phyloP scores from a whole-genome alignment of 2,888 invertebrate genomes.

The Noctua comes region DNA sequence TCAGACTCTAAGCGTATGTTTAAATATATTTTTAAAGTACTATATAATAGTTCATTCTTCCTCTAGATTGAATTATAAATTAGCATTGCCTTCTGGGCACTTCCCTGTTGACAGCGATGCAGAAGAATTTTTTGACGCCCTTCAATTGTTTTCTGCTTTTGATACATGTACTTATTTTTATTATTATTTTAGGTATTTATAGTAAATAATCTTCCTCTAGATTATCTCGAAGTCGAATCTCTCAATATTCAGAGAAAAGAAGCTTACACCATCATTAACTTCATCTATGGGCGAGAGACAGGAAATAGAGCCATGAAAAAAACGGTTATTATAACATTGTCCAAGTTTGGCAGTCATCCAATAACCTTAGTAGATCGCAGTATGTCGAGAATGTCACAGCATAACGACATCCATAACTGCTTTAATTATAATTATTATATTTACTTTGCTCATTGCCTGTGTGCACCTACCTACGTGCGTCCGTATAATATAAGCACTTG shows the following conservation, averaged over 20 bases:
- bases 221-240: neutral
- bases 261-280: too few species aligned
- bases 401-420: constrained; percentile 15
- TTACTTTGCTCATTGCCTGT: constrained; percentile 37
- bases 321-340: neutral
- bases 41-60: neutral
- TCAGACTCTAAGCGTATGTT: neutral
- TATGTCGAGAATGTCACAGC: constrained; percentile 36
- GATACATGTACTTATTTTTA: neutral
- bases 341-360: neutral
- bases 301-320: neutral
- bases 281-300: neutral
- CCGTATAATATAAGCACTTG: neutral
- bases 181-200: neutral
- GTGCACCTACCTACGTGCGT: constrained; percentile 14
- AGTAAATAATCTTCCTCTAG: neutral
- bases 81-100: neutral
- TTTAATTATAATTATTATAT: constrained; percentile 43
- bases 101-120: neutral
- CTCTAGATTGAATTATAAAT: neutral
- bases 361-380: constrained; percentile 10
- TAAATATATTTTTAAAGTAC: neutral
- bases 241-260: neutral
- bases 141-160: neutral
- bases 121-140: neutral